These are phyloP conservation scores for Torymus tubicola DNA, from an alignment of 2,888 invertebrate genomes.

Conservation along the genomic window DNA sequence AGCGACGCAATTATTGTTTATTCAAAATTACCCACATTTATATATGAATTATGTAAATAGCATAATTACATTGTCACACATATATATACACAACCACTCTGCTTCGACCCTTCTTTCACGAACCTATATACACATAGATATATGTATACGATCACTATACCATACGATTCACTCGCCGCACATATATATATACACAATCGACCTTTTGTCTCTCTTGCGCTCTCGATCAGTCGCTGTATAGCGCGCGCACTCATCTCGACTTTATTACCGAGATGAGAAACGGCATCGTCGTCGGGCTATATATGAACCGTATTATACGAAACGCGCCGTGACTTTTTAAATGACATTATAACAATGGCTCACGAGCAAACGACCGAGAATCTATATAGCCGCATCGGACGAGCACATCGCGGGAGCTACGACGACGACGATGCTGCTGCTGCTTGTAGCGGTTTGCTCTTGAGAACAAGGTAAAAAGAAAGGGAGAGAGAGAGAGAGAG, in stretches of 20 bases:
- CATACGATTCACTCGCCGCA: background rate
- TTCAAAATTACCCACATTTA: too few relatives aligned
- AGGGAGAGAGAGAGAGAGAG: too few relatives aligned
- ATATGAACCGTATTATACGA: background rate
- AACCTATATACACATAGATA: too few relatives aligned
- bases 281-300: background rate
- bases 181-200: background rate
- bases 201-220: conserved; percentile 5
- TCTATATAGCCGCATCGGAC: background rate
- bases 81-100: too few relatives aligned
- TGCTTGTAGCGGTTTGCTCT: too few relatives aligned
- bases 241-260: background rate
- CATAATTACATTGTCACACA: background rate
- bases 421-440: too few relatives aligned
- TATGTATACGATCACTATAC: too few relatives aligned
- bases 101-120: too few relatives aligned
- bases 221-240: background rate
- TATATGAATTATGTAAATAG: background rate
- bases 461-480: too few relatives aligned
- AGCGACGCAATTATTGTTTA: too few relatives aligned
- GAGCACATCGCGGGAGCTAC: background rate
- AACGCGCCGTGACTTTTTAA: conserved; percentile 33
- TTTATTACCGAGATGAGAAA: conserved; percentile 20
- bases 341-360: conserved; percentile 38
- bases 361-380: background rate